Conservation (phyloP, 2,113 vertebrate genomes). For the Crotalus horridus region DNA sequence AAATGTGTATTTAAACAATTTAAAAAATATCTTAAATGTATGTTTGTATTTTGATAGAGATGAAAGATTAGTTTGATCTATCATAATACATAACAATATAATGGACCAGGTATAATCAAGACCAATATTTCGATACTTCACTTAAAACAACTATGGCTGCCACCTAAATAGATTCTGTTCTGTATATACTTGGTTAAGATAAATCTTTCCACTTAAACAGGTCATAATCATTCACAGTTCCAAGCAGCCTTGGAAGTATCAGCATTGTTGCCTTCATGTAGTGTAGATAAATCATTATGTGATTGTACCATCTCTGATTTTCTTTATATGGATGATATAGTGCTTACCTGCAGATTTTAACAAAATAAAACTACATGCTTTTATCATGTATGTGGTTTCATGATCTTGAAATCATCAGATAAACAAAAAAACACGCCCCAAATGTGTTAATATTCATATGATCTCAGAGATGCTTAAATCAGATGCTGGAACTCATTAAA, state of each 20-base stretch:
- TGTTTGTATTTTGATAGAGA: constrained; percentile 46
- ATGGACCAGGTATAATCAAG: constrained; percentile 1
- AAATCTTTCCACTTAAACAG: background rate
- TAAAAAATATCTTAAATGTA: constrained; percentile 56
- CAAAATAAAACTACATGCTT: background rate
- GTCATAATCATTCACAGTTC: background rate
- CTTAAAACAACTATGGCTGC: constrained; percentile 1
- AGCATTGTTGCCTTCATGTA: background rate
- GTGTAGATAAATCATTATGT: background rate
- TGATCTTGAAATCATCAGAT: no score
- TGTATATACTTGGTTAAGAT: background rate
- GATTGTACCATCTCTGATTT: background rate
- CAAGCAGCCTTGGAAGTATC: background rate
- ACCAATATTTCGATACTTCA: constrained; percentile 1
- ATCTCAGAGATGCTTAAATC: background rate
- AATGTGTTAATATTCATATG: background rate
- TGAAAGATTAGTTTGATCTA: constrained; percentile 35
- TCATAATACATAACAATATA: constrained; percentile 30
- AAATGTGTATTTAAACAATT: constrained; percentile 63
- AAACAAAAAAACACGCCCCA: background rate
- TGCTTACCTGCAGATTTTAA: background rate
- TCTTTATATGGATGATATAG: background rate
- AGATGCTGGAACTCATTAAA: background rate
- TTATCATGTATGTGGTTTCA: background rate
- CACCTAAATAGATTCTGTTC: background rate